These are phyloP conservation scores for Microcebus ravelobensis DNA, from an alignment of 2,113 vertebrate species.

Conservation along the genomic window DNA sequence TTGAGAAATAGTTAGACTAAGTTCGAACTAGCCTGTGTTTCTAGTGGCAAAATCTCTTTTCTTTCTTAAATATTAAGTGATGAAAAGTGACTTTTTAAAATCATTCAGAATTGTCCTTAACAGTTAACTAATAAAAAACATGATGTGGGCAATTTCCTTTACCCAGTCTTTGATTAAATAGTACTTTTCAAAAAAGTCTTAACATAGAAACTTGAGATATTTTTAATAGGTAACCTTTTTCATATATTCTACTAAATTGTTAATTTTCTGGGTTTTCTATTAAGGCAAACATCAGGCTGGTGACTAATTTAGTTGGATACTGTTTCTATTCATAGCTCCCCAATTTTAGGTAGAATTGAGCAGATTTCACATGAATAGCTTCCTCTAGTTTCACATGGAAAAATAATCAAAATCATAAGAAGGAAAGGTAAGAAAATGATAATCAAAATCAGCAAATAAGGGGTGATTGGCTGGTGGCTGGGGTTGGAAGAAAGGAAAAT, in stretches of 20 bases:
- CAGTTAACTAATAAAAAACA: conserved; percentile 33
- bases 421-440: background rate
- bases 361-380: conserved; percentile 10
- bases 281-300: background rate
- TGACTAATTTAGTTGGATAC: conserved; percentile 22
- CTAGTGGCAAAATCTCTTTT: background rate
- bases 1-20: background rate
- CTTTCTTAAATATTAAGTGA: conserved; percentile 9
- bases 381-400: conserved; percentile 18
- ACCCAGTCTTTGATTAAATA: background rate
- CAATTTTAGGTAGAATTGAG: conserved; percentile 21
- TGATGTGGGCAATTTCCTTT: background rate
- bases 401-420: background rate
- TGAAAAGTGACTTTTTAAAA: conserved; percentile 20
- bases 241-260: conserved; percentile 27
- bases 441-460: conserved; percentile 12
- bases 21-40: background rate
- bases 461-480: background rate
- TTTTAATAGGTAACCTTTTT: background rate
- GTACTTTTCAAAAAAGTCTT: conserved; percentile 4
- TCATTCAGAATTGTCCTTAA: conserved; percentile 41
- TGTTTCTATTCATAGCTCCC: conserved; percentile 43
- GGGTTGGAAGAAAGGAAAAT: conserved; percentile 20
- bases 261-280: conserved; percentile 50
- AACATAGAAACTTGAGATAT: background rate